Conservation (phyloP, 1,140 invertebrate species). For the Eueides isabella region DNA sequence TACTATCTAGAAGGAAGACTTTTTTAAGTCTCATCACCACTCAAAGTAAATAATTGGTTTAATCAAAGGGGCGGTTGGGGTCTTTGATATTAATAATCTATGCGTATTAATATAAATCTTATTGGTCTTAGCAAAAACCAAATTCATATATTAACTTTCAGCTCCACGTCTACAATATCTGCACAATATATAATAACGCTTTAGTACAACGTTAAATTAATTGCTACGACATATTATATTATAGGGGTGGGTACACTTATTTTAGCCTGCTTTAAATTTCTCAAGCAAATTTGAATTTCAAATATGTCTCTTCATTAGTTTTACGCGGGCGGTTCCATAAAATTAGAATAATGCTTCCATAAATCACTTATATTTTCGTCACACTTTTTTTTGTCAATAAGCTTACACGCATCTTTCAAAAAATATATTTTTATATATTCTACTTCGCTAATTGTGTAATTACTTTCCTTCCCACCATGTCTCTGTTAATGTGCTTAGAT, state of each 20-base stretch:
- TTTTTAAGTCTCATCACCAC: no score
- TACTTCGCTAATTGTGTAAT: neutral
- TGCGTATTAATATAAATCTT: no score
- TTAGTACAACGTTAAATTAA: constrained; percentile 14
- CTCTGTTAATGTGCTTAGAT: no score
- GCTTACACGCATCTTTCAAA: neutral
- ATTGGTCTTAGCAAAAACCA: no score
- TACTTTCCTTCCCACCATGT: neutral
- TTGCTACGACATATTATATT: constrained; percentile 15
- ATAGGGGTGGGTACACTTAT: constrained; percentile 29
- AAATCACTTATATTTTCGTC: constrained; percentile 26
- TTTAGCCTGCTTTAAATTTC: constrained; percentile 32
- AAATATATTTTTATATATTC: neutral
- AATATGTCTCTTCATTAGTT: constrained; percentile 40
- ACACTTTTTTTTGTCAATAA: constrained; percentile 23
- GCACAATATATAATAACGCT: no score
- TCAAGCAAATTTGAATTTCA: constrained; percentile 38
- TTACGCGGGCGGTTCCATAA: constrained; percentile 36
- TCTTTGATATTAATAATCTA: no score
- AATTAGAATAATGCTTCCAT: constrained; percentile 38
- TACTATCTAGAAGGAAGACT: no score
- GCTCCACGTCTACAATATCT: no score
- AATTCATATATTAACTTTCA: no score
- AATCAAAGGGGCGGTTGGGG: no score
- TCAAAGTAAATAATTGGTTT: no score